phyloP scores from a whole-genome alignment of 1,140 invertebrate species.

The Anadara kagoshimensis region DNA sequence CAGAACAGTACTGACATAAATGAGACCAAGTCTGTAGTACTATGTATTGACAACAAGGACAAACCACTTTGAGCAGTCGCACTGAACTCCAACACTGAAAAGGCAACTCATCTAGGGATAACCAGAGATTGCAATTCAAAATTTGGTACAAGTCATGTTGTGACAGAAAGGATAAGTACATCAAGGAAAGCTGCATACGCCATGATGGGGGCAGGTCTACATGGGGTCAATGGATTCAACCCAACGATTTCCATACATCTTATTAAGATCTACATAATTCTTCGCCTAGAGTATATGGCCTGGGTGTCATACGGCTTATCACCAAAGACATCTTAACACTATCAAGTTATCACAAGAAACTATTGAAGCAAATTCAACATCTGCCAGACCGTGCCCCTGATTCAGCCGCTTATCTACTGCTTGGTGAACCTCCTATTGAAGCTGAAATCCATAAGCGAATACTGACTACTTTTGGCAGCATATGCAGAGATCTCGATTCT shows the following conservation, averaged over 20 bases:
- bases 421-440: constrained; percentile 7
- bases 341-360: neutral
- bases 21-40: neutral
- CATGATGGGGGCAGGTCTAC: constrained; percentile 11
- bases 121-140: neutral
- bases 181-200: neutral
- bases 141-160: neutral
- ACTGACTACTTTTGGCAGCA: no score
- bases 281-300: neutral
- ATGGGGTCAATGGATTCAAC: neutral
- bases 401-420: neutral
- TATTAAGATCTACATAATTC: neutral
- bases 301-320: neutral
- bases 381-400: constrained; percentile 3
- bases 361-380: neutral
- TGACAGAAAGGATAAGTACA: neutral
- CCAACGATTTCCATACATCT: neutral
- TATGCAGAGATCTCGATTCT: no score
- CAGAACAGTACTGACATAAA: neutral
- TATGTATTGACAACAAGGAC: neutral
- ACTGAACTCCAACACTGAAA: neutral
- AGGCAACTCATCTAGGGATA: neutral
- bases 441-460: no score
- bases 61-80: neutral
- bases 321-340: neutral